These are phyloP conservation scores for Champsocephalus gunnari DNA, from an alignment of 2,797 vertebrate genomes.

Conservation along the genomic window DNA sequence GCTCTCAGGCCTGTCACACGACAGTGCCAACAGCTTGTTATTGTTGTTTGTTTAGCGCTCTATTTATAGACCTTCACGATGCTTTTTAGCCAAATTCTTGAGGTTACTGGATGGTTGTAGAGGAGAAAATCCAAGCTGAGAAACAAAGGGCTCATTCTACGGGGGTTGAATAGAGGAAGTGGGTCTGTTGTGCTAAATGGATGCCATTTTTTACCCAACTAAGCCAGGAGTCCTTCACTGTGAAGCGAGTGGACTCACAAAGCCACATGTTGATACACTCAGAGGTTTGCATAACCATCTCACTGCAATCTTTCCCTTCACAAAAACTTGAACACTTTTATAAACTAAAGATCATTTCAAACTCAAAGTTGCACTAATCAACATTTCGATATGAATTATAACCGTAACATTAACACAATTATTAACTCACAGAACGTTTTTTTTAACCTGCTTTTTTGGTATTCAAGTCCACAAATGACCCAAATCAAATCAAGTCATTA, in stretches of 20 bases:
- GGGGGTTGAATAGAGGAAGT: constrained; percentile 65
- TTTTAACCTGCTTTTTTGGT: too few species aligned
- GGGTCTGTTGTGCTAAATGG: constrained; percentile 58
- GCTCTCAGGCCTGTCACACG: constrained; percentile 58
- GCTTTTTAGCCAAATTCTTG: constrained; percentile 76
- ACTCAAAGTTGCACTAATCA: too few species aligned
- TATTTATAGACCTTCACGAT: constrained; percentile 75
- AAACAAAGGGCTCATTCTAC: constrained; percentile 78
- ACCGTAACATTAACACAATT: too few species aligned
- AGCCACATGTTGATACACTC: constrained; percentile 7
- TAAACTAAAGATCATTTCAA: too few species aligned
- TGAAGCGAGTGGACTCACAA: constrained; percentile 32
- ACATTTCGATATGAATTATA: too few species aligned
- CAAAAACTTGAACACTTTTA: too few species aligned
- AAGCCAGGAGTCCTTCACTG: constrained; percentile 36
- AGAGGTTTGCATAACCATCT: too few species aligned
- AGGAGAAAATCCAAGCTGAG: constrained; percentile 63
- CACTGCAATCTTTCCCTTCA: too few species aligned
- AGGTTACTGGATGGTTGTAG: constrained; percentile 67
- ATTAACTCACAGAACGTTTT: too few species aligned
- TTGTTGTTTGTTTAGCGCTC: constrained; percentile 73
- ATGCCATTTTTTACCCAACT: constrained; percentile 57
- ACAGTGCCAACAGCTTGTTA: constrained; percentile 67
- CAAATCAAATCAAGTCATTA: too few species aligned
- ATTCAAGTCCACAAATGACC: too few species aligned